phyloP scores from a whole-genome alignment of 2,113 vertebrate genomes.

The Leptosomus discolor region DNA sequence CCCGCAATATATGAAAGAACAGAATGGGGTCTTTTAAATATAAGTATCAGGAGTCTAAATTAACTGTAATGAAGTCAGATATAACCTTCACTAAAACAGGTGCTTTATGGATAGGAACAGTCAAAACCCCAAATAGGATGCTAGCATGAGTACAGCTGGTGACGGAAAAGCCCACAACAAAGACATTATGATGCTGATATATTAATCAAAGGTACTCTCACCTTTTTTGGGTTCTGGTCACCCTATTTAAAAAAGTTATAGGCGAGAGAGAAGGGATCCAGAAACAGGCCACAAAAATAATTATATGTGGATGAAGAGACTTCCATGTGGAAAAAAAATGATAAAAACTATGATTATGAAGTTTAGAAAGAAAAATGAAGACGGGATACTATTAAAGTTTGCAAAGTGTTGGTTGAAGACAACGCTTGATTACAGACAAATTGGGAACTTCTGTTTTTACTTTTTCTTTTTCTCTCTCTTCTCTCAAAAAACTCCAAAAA shows the following conservation, averaged over 20 bases:
- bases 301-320: background rate
- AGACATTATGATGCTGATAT: background rate
- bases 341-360: background rate
- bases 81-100: background rate
- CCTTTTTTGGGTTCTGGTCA: background rate
- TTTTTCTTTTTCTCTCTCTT: background rate
- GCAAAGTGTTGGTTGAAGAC: background rate
- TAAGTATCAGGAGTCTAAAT: background rate
- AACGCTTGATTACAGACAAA: background rate
- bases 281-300: background rate
- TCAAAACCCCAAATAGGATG: background rate
- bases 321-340: background rate
- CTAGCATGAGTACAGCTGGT: background rate
- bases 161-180: background rate
- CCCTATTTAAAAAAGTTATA: conserved; percentile 25
- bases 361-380: background rate
- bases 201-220: background rate
- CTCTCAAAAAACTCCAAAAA: background rate
- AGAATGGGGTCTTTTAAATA: background rate
- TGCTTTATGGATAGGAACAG: background rate
- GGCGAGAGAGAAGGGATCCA: conserved; percentile 4
- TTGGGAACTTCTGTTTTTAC: background rate
- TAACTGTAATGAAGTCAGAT: background rate
- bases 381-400: background rate
- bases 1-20: background rate